These are phyloP conservation scores for Drosophila sordidapex DNA, from an alignment of 2,888 invertebrate species.

Conservation along the genomic window DNA sequence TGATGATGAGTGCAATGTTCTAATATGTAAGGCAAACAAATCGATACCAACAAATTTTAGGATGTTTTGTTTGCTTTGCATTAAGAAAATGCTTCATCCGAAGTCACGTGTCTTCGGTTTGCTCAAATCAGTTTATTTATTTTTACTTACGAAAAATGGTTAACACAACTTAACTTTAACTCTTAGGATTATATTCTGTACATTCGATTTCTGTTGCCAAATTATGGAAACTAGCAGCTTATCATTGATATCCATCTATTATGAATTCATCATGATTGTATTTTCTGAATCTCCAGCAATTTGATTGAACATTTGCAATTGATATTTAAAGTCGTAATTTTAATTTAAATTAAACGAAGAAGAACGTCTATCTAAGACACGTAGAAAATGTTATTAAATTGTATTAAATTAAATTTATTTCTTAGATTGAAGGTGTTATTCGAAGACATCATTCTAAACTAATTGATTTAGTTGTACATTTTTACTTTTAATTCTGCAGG, in stretches of 20 bases:
- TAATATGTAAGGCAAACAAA: conserved; percentile 65
- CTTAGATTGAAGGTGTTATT: background rate
- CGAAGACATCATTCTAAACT: background rate
- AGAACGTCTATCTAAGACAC: background rate
- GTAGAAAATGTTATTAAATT: background rate
- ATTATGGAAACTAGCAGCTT: too few relatives aligned
- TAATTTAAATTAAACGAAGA: background rate
- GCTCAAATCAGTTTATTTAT: background rate
- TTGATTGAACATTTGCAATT: background rate
- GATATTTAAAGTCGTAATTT: background rate
- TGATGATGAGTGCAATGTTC: conserved; percentile 49
- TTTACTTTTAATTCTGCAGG: background rate
- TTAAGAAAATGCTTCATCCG: conserved; percentile 33
- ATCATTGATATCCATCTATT: too few relatives aligned
- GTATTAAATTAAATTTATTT: background rate
- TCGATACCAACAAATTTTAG: conserved; percentile 31
- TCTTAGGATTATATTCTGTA: background rate
- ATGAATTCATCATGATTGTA: background rate
- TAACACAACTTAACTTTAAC: background rate
- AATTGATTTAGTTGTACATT: background rate
- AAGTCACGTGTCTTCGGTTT: conserved; percentile 32
- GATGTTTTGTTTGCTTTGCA: conserved; percentile 35
- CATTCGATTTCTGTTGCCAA: background rate
- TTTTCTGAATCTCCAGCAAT: background rate
- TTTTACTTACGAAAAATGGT: background rate